Percentiles rank a stretch among this genome's conserved stretches.
phyloP scores from a whole-genome alignment of 2,888 invertebrate genomes.

The Erynnis tages region DNA sequence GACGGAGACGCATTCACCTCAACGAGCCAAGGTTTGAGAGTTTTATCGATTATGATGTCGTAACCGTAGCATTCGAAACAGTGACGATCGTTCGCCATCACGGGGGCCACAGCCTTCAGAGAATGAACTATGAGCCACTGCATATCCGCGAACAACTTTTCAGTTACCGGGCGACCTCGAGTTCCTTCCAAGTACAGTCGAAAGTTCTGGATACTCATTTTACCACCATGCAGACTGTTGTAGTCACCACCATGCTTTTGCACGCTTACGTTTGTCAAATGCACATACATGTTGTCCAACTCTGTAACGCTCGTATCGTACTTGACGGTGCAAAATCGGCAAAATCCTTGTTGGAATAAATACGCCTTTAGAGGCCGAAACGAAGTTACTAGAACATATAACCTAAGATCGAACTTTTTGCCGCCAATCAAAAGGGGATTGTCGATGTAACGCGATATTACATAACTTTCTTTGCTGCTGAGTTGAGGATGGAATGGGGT shows the following conservation, averaged over 20 bases:
- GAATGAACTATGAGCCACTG: conserved; percentile 96
- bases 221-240: conserved; percentile 96
- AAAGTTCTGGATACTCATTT: conserved; percentile 96
- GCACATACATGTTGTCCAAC: conserved; percentile 96
- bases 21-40: conserved; percentile 95
- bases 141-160: conserved; percentile 94
- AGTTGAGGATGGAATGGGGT: conserved; percentile 89
- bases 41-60: conserved; percentile 97
- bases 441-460: conserved; percentile 97
- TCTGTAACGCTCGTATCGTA: conserved; percentile 95
- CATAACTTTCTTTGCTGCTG: conserved; percentile 90
- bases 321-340: conserved; percentile 97
- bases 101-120: conserved; percentile 95
- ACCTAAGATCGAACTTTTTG: conserved; percentile 96
- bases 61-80: conserved; percentile 98
- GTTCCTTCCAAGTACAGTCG: conserved; percentile 95
- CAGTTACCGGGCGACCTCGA: conserved; percentile 92
- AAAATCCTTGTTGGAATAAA: conserved; percentile 95
- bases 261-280: conserved; percentile 96
- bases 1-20: conserved; percentile 98
- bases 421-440: conserved; percentile 98
- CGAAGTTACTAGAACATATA: conserved; percentile 96
- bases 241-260: conserved; percentile 98
- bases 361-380: conserved; percentile 97
- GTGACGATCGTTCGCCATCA: conserved; percentile 96